Percentiles rank a stretch among this genome's conserved stretches.
Conservation (phyloP, 92 coral and sea anemone genomes). For the Zoanthus solanderi region DNA sequence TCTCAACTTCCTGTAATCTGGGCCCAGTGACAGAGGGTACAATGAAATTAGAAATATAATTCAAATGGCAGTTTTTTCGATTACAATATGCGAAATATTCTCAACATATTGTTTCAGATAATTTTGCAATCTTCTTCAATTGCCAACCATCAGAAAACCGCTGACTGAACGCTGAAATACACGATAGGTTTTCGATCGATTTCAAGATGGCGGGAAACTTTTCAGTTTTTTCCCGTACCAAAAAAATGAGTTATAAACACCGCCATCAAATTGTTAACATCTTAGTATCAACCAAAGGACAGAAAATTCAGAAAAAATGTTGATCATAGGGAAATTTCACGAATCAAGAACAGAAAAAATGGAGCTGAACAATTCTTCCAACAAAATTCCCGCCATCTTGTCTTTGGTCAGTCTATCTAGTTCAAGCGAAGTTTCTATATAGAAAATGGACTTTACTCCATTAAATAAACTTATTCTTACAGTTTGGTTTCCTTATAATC, state of each 20-base stretch:
- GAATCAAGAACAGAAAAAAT: not conserved
- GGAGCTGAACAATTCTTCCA: not conserved
- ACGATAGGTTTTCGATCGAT: not conserved
- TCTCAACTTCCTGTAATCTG: too few species aligned
- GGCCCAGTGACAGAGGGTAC: too few species aligned
- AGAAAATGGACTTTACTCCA: not conserved
- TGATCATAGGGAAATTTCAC: not conserved
- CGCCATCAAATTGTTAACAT: not conserved
- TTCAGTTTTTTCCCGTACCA: not conserved
- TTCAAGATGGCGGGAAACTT: constrained; percentile 39
- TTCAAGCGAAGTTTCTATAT: not conserved
- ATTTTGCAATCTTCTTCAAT: too few species aligned
- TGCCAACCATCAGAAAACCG: not conserved
- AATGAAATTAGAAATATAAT: too few species aligned
- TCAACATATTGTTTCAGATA: too few species aligned
- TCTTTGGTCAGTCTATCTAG: too few species aligned
- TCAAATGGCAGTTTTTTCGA: too few species aligned
- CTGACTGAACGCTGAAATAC: not conserved
- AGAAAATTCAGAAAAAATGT: not conserved
- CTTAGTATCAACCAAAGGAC: not conserved
- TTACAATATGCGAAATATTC: too few species aligned
- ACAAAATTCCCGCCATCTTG: constrained; percentile 36
- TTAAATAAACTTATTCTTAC: not conserved
- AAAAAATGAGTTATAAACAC: too few species aligned
- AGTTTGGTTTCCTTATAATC: too few species aligned